phyloP scores from a whole-genome alignment of 1,140 invertebrate species.

The Chironomus tepperi region DNA sequence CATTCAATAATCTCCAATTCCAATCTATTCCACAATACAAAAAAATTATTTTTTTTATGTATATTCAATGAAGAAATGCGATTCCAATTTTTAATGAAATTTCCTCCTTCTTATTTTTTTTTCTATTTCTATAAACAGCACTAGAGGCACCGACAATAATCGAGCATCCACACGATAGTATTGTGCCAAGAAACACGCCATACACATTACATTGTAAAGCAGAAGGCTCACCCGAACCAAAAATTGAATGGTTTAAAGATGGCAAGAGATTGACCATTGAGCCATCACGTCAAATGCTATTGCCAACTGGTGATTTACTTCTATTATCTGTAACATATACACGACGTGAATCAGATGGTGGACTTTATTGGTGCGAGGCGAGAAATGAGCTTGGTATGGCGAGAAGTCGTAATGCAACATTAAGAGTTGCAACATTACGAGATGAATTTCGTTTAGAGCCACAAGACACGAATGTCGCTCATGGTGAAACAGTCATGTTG shows the following conservation, averaged over 20 bases:
- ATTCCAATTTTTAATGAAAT: neutral
- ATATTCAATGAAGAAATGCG: neutral
- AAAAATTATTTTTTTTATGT: too few relatives aligned
- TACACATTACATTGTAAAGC: slow-evolving; percentile 58
- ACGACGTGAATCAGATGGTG: slow-evolving; percentile 67
- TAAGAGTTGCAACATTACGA: slow-evolving; percentile 77
- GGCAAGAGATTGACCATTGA: slow-evolving; percentile 46
- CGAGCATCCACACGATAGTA: slow-evolving; percentile 63
- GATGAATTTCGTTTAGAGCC: slow-evolving; percentile 77
- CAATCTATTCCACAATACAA: neutral
- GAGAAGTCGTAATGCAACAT: slow-evolving; percentile 70
- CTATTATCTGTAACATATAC: slow-evolving; percentile 60
- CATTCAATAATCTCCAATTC: neutral
- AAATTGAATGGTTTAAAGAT: slow-evolving; percentile 58
- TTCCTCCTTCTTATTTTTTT: slow-evolving; percentile 25
- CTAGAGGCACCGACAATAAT: slow-evolving; percentile 59
- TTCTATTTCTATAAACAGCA: slow-evolving; percentile 31
- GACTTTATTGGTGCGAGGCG: slow-evolving; percentile 82
- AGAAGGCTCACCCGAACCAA: slow-evolving; percentile 52
- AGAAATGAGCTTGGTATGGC: slow-evolving; percentile 68
- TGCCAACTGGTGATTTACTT: slow-evolving; percentile 61
- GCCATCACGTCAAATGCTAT: slow-evolving; percentile 46
- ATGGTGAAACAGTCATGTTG: slow-evolving; percentile 74
- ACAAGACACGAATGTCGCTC: slow-evolving; percentile 61
- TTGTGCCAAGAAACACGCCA: slow-evolving; percentile 58